Conservation (phyloP, 2,113 vertebrate species). For the Sinocyclocheilus maitianheensis region DNA sequence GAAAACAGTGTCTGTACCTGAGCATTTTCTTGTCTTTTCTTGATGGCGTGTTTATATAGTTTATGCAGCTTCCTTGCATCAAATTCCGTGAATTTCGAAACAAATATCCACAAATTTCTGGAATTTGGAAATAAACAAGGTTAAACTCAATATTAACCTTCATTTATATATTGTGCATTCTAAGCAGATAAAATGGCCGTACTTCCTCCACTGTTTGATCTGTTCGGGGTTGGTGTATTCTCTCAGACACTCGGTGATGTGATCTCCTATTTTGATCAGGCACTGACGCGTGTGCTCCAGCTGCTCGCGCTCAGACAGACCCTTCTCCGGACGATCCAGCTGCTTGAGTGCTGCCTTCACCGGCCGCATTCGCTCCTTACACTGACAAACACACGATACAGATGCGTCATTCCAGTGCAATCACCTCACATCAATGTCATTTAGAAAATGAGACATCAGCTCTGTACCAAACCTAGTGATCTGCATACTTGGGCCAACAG, state of each 20-base stretch:
- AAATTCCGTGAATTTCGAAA: slow-evolving; percentile 98
- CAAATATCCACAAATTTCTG: slow-evolving; percentile 98
- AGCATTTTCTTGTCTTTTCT: slow-evolving; percentile 91
- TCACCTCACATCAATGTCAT: neutral
- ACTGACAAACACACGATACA: slow-evolving; percentile 73
- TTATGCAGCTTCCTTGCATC: slow-evolving; percentile 98
- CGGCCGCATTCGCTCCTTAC: slow-evolving; percentile 97
- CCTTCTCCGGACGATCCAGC: slow-evolving; percentile 95
- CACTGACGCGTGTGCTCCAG: slow-evolving; percentile 96
- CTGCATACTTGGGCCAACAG: neutral
- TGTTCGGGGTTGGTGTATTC: slow-evolving; percentile 94
- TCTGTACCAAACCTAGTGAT: neutral
- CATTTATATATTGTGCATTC: neutral
- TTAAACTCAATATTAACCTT: neutral
- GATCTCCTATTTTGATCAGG: slow-evolving; percentile 97
- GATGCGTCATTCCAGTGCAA: neutral
- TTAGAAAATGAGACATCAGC: neutral
- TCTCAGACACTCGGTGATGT: slow-evolving; percentile 97
- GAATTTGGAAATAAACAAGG: slow-evolving; percentile 20
- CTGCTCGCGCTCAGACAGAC: slow-evolving; percentile 96
- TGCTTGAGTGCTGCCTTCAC: slow-evolving; percentile 98
- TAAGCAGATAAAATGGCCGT: slow-evolving; percentile 48
- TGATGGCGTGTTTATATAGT: slow-evolving; percentile 97
- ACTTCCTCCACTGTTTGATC: slow-evolving; percentile 99
- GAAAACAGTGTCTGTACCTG: slow-evolving; percentile 76